Percentiles rank a stretch among this genome's conserved stretches.
Evolutionary conservation across 2,797 vertebrate species (phyloP).

Genomic region (Urosaurus nigricauda): DNA sequence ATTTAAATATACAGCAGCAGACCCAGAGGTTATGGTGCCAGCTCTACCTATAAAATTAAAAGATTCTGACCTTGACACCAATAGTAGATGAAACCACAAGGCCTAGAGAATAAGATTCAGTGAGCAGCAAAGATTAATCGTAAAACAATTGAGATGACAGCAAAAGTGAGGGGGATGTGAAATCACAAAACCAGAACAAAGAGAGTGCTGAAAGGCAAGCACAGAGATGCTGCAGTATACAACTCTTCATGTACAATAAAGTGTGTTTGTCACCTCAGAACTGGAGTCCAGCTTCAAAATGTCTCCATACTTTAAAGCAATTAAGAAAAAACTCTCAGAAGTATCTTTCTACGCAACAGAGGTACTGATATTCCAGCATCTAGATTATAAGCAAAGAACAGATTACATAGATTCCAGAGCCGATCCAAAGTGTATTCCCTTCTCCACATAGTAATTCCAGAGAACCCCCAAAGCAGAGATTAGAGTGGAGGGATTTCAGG

Average conservation of each 20-base stretch:
- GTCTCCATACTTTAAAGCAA: constrained; percentile 6
- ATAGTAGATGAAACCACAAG: constrained; percentile 59
- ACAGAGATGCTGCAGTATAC: constrained; percentile 41
- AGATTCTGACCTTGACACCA: constrained; percentile 78
- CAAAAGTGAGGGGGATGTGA: constrained; percentile 42
- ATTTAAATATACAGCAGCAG: constrained; percentile 76
- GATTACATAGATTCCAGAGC: not conserved
- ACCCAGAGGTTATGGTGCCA: constrained; percentile 61
- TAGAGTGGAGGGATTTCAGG: not conserved
- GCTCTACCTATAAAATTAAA: constrained; percentile 77
- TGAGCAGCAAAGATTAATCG: constrained; percentile 75
- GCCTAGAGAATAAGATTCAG: constrained; percentile 68
- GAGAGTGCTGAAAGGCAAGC: constrained; percentile 55
- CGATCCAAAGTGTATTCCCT: not conserved
- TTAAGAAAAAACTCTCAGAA: constrained; percentile 2
- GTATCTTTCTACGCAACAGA: not conserved
- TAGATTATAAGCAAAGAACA: not conserved
- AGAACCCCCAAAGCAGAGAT: not conserved
- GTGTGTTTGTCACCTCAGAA: constrained; percentile 28
- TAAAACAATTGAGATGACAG: constrained; percentile 64
- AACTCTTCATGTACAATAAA: constrained; percentile 43
- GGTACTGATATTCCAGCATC: not conserved
- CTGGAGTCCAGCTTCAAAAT: constrained; percentile 30
- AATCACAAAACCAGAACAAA: constrained; percentile 74
- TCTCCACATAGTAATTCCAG: not conserved